Evolutionary conservation across 2,888 invertebrate genomes (phyloP).

Genomic region (Catocala nupta): DNA sequence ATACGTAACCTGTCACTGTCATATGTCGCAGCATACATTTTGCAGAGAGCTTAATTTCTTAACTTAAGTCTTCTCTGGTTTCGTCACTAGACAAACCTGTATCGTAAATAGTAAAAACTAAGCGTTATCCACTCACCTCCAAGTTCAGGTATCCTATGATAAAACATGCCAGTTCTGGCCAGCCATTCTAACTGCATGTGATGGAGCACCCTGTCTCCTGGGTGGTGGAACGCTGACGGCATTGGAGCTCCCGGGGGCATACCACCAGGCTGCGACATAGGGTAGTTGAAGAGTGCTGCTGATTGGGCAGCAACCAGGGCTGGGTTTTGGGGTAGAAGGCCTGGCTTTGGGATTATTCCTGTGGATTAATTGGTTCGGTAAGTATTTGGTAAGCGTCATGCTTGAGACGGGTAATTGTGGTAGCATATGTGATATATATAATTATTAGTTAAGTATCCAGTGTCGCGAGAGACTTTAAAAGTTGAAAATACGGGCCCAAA

Average conservation of each 20-base stretch:
- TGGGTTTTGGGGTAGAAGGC: constrained; percentile 86
- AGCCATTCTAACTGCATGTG: constrained; percentile 96
- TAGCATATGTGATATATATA: no score
- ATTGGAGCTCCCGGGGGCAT: constrained; percentile 78
- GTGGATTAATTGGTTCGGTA: constrained; percentile 20
- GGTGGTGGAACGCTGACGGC: constrained; percentile 83
- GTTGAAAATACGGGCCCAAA: no score
- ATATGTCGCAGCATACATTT: no score
- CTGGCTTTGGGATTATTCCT: constrained; percentile 89
- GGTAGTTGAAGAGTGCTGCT: constrained; percentile 77
- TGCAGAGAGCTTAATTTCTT: no score
- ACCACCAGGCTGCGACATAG: constrained; percentile 61
- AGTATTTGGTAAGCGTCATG: no score
- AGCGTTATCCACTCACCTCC: constrained; percentile 87
- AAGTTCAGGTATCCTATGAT: constrained; percentile 94
- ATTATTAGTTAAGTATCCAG: no score
- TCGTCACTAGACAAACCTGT: no score
- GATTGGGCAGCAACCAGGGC: constrained; percentile 86
- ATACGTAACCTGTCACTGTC: no score
- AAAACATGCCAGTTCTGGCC: constrained; percentile 96
- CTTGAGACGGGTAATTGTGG: no score
- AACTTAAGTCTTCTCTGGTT: no score
- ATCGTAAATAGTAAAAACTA: no score
- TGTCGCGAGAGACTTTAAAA: no score
- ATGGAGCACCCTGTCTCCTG: constrained; percentile 88